phyloP scores from a whole-genome alignment of 2,888 invertebrate species.

The Gerris lacustris region DNA sequence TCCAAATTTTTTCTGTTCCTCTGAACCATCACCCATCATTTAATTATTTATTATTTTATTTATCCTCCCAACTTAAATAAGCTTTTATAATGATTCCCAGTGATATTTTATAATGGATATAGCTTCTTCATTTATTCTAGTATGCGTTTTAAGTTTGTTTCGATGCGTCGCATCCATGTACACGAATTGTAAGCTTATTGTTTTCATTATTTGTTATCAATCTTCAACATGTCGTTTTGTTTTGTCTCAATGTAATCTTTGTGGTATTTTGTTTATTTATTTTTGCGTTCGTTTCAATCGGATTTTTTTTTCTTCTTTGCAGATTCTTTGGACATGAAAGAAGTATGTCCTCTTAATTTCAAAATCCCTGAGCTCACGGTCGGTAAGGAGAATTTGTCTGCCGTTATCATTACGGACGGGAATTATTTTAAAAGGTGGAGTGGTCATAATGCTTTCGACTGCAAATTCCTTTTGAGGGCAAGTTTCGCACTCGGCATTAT shows the following conservation, averaged over 20 bases:
- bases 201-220: too few relatives aligned
- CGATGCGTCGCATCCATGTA: neutral
- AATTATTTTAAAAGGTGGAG: conserved; percentile 16
- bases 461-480: conserved; percentile 35
- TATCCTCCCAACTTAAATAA: too few relatives aligned
- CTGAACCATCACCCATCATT: too few relatives aligned
- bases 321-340: neutral
- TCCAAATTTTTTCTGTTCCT: too few relatives aligned
- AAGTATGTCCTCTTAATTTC: neutral
- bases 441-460: conserved; percentile 33
- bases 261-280: neutral
- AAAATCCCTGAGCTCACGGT: neutral
- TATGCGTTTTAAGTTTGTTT: neutral
- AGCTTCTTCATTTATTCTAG: neutral
- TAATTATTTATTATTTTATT: too few relatives aligned
- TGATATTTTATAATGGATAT: neutral
- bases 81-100: neutral
- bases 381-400: neutral
- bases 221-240: too few relatives aligned
- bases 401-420: neutral
- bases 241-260: neutral
- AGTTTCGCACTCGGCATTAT: conserved; percentile 37
- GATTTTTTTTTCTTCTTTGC: neutral
- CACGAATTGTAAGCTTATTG: neutral
- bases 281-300: neutral